Base-by-base conservation (phyloP, 2,888 invertebrate genomes). In the Mechanitis mazaeus region DNA sequence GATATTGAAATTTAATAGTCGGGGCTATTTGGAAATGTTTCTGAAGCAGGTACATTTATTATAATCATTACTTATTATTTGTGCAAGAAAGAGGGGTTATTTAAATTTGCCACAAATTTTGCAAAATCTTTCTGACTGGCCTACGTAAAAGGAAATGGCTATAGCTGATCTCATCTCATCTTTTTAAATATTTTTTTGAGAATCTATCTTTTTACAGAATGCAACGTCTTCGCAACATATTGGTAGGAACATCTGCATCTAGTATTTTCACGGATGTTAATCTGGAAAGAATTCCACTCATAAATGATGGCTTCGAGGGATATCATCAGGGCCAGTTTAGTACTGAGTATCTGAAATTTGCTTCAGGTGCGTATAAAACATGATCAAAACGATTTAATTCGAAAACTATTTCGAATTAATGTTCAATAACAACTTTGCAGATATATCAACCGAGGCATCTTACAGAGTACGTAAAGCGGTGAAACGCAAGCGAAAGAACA, bases 251-350 rank as follows among this genome's bases (percentile, higher is more conserved):
- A 0, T 71, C 82, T 0, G 73, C 81, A 0, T 86, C 78, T 70
- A 74, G 72, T 68, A 78, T 94, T 58, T 93, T 94, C 72, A 91
- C 92, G 54, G 85, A 90, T 62, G 83, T 92, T 33, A 94, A 94
- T 75, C 81, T 93, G 63, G 94, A 94, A 71, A 87, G 93, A 31
- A 77, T 88, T 35, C 85, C 89, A 0, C 72, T 89, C 1, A 62
- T 77, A 54, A 78, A 74, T 1, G 84, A 86, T 28, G 77, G 76
- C 0, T 78, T 73, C 28, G 75, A 83, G 3, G 87, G 89, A 0
- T 93, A 92, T 64, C 91, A 92, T 11, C 92, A 91, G 68, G 92
- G 92, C 7, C 93, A 94, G 77, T 87, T 93, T 64, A 93, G 92
- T 53, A 84, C 93, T 2, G 92, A 93, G 68, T 94, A 93, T 76